Percentiles rank a stretch among this genome's conserved stretches.
Evolutionary conservation across 2,888 invertebrate species (phyloP).

Genomic region (Galerucella nymphaeae): DNA sequence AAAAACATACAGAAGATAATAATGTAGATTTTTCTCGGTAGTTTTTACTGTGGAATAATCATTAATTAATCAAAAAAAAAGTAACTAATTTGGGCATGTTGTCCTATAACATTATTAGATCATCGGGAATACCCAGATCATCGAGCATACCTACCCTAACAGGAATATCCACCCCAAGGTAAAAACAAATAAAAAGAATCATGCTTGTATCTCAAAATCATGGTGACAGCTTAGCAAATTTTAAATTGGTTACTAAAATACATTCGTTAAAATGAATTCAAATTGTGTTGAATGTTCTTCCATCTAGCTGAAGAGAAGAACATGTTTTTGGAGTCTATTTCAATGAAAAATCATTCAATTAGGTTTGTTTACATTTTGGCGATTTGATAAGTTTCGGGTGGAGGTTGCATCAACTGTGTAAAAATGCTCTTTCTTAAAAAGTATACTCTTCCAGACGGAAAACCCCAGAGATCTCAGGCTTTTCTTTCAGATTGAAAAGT

Average conservation of each 20-base stretch:
- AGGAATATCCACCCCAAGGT: conserved; percentile 78
- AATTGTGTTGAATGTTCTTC: not conserved
- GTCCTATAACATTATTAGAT: conserved; percentile 65
- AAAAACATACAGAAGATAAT: not conserved
- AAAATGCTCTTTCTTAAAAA: conserved; percentile 1
- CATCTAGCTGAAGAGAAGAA: no score
- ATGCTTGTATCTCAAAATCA: conserved; percentile 13
- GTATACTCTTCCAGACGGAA: conserved; percentile 38
- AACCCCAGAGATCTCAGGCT: conserved; percentile 28
- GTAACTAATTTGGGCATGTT: conserved; percentile 56
- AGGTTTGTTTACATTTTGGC: not conserved
- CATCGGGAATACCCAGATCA: conserved; percentile 85
- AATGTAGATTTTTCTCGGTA: not conserved
- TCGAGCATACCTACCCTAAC: conserved; percentile 91
- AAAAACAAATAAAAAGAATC: conserved; percentile 63
- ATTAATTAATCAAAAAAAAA: conserved; percentile 9
- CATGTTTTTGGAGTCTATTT: not conserved
- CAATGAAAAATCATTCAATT: not conserved
- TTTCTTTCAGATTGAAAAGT: conserved; percentile 44
- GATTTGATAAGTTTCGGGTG: conserved; percentile 1
- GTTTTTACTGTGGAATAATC: conserved; percentile 24
- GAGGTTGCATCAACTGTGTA: conserved; percentile 4
- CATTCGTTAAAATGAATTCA: not conserved
- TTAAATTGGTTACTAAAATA: not conserved
- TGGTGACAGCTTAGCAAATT: conserved; percentile 15